Evolutionary conservation across 2,888 invertebrate species (phyloP).

Genomic region (Alsophila aescularia): DNA sequence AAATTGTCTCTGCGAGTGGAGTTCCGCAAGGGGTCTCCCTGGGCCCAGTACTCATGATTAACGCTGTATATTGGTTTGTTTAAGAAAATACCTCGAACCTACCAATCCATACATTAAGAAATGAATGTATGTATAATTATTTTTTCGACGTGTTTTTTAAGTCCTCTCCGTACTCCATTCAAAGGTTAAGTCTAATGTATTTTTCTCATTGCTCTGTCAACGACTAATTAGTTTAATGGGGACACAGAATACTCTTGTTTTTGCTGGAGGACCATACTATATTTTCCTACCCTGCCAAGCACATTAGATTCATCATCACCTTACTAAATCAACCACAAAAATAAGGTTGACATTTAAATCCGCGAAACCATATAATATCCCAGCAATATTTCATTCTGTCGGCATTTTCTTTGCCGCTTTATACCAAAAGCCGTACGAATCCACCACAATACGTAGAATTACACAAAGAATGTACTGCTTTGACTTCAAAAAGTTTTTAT

Average conservation of each 20-base stretch:
- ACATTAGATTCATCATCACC: too few species aligned
- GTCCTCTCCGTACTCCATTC: too few species aligned
- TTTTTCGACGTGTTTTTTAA: background rate
- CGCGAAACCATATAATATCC: conserved; percentile 4
- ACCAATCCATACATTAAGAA: too few species aligned
- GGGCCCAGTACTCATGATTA: conserved; percentile 31
- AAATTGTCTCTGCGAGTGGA: conserved; percentile 37
- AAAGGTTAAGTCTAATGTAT: too few species aligned
- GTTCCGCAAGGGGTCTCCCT: conserved; percentile 41
- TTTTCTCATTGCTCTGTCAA: too few species aligned
- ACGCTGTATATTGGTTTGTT: background rate
- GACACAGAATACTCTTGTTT: too few species aligned
- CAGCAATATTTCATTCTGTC: conserved; percentile 29
- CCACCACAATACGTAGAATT: conserved; percentile 32
- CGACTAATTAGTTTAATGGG: too few species aligned
- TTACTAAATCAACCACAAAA: conserved; percentile 1
- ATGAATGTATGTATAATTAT: too few species aligned
- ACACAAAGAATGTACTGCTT: conserved; percentile 33
- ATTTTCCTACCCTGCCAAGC: too few species aligned
- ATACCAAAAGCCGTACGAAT: conserved; percentile 23
- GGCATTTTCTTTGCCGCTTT: conserved; percentile 30
- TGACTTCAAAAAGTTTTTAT: conserved; percentile 39
- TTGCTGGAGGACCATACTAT: too few species aligned
- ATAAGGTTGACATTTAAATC: conserved; percentile 14
- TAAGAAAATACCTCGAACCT: too few species aligned